phyloP scores from a whole-genome alignment of 1,140 invertebrate genomes.

The Coboldia fuscipes region DNA sequence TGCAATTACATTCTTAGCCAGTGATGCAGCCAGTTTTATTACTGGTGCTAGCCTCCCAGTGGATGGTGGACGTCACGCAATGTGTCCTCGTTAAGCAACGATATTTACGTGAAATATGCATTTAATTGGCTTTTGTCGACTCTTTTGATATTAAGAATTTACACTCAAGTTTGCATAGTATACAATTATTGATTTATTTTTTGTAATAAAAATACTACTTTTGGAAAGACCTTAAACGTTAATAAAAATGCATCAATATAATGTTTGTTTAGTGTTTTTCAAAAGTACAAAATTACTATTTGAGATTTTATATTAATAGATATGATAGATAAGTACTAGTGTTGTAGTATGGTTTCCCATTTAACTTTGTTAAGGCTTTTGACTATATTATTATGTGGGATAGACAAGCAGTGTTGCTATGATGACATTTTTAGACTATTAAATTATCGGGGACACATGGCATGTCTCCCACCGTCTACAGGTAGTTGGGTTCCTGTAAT shows the following conservation, averaged over 20 bases:
- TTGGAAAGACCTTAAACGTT: neutral
- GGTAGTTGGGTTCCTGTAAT: conserved; percentile 60
- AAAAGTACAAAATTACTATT: neutral
- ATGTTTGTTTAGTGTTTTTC: neutral
- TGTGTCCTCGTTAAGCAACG: conserved; percentile 41
- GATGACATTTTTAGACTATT: too few relatives aligned
- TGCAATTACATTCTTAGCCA: conserved; percentile 58
- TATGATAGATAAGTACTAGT: too few relatives aligned
- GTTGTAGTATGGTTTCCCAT: too few relatives aligned
- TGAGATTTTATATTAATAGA: too few relatives aligned
- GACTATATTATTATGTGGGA: too few relatives aligned
- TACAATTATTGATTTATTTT: neutral
- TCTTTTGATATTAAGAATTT: neutral
- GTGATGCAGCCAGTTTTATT: conserved; percentile 49
- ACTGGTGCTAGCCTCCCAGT: conserved; percentile 53
- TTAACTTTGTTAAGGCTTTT: too few relatives aligned
- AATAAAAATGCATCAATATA: too few relatives aligned
- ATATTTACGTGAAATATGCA: neutral
- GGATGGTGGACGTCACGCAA: conserved; percentile 59
- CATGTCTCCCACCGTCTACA: conserved; percentile 41
- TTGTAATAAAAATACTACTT: neutral
- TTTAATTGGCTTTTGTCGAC: neutral
- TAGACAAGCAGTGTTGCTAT: too few relatives aligned
- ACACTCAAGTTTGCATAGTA: neutral
- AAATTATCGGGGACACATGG: conserved; percentile 1